A percentile compares a stretch with the other conserved stretches of the same genome.
These are phyloP conservation scores for Zingel zingel DNA, from an alignment of 2,113 vertebrate species.

Conservation along the genomic window DNA sequence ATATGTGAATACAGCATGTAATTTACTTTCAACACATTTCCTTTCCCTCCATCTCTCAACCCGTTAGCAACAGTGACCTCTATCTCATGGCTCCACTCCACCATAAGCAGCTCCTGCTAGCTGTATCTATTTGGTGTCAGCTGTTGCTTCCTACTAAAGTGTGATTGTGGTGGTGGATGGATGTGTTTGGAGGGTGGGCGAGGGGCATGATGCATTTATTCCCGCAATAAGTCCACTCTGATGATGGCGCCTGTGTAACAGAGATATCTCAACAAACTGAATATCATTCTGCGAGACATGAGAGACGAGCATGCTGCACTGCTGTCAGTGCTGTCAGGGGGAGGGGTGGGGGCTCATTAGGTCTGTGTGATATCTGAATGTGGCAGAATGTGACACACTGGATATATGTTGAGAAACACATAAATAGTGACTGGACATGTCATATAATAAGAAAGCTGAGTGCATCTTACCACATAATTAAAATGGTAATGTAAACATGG, in stretches of 20 bases:
- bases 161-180: conserved; percentile 51
- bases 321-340: conserved; percentile 9
- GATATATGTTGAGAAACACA: background rate
- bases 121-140: conserved; percentile 61
- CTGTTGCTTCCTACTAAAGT: conserved; percentile 45
- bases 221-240: conserved; percentile 50
- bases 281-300: conserved; percentile 57
- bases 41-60: conserved; percentile 59
- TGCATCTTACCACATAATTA: conserved; percentile 2
- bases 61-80: conserved; percentile 71
- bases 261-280: conserved; percentile 73
- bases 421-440: conserved; percentile 4
- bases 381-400: background rate
- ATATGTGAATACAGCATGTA: conserved; percentile 61
- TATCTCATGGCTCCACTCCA: conserved; percentile 61
- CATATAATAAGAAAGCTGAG: background rate
- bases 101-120: conserved; percentile 58
- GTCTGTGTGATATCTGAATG: conserved; percentile 10
- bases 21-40: conserved; percentile 64
- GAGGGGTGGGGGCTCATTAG: conserved; percentile 21
- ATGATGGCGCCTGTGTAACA: conserved; percentile 65
- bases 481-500: background rate
- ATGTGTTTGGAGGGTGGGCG: conserved; percentile 47
- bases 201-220: conserved; percentile 60
- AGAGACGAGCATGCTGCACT: conserved; percentile 36